Evolutionary conservation across 2,113 vertebrate species (phyloP).

Genomic region (Pungitius pungitius): DNA sequence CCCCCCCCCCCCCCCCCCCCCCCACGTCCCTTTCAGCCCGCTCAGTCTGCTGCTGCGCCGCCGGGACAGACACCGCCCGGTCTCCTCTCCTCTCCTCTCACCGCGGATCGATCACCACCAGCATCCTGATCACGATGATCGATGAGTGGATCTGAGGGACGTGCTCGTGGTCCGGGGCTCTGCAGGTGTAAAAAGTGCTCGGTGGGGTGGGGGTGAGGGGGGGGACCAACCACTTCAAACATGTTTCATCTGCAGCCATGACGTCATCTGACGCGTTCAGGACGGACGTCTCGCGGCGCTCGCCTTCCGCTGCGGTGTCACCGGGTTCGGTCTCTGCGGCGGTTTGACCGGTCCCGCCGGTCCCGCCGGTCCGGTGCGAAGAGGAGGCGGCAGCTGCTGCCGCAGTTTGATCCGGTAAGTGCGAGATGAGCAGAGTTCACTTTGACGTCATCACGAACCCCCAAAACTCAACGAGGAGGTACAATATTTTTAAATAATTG

Average conservation of each 20-base stretch:
- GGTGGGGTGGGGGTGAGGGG: not conserved
- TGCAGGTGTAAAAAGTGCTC: not conserved
- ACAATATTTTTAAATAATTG: not conserved
- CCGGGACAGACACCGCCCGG: constrained; percentile 10
- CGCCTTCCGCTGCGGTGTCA: not conserved
- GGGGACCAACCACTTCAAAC: constrained; percentile 9
- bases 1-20: not conserved
- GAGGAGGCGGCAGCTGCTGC: constrained; percentile 24
- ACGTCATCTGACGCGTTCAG: not conserved
- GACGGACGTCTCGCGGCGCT: constrained; percentile 24
- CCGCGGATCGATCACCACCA: not conserved
- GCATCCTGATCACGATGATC: constrained; percentile 2
- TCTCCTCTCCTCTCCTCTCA: rapidly evolving
- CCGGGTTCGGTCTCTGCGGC: not conserved
- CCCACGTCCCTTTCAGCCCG: not conserved
- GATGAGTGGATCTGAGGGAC: not conserved
- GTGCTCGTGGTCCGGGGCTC: not conserved
- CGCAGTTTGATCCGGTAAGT: constrained; percentile 44
- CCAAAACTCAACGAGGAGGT: not conserved
- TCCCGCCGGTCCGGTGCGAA: not conserved
- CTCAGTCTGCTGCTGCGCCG: constrained; percentile 27
- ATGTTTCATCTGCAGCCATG: constrained; percentile 43
- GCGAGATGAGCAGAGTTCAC: not conserved
- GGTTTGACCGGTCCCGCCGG: constrained; percentile 6
- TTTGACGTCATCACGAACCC: not conserved